phyloP scores from a whole-genome alignment of 2,113 vertebrate species.

The Diglossa brunneiventris region DNA sequence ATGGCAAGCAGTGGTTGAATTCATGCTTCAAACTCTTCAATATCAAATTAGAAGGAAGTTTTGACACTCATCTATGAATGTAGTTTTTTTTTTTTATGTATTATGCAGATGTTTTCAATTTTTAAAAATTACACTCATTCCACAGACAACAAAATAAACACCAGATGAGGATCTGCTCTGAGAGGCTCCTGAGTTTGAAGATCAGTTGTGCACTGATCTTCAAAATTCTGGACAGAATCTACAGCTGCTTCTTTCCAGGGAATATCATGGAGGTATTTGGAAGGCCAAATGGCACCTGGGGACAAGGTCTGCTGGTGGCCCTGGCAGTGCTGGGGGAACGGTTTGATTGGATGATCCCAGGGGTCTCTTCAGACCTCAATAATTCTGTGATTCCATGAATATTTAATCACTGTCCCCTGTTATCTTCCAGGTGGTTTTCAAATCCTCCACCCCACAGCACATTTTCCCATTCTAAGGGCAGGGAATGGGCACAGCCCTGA shows the following conservation, averaged over 20 bases:
- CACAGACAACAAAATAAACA: neutral
- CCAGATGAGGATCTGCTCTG: neutral
- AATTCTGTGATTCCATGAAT: neutral
- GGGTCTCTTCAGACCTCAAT: neutral
- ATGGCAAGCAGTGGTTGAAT: neutral
- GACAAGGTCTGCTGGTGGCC: neutral
- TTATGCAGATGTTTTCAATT: neutral
- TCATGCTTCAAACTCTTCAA: neutral
- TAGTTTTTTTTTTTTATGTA: neutral
- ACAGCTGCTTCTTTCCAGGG: neutral
- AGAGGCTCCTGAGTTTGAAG: neutral
- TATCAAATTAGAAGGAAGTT: neutral
- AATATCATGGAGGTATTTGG: neutral
- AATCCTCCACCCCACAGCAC: neutral
- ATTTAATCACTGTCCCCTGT: neutral
- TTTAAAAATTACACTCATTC: neutral
- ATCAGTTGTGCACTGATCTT: neutral
- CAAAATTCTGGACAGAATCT: neutral
- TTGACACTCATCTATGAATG: neutral
- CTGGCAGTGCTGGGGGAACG: neutral
- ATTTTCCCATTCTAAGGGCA: neutral
- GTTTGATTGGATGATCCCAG: neutral
- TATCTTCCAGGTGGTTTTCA: neutral
- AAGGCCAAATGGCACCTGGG: neutral
- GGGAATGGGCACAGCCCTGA: fast-evolving